Evolutionary conservation across 2,888 invertebrate genomes (phyloP).

Genomic region (Lepas anatifera): DNA sequence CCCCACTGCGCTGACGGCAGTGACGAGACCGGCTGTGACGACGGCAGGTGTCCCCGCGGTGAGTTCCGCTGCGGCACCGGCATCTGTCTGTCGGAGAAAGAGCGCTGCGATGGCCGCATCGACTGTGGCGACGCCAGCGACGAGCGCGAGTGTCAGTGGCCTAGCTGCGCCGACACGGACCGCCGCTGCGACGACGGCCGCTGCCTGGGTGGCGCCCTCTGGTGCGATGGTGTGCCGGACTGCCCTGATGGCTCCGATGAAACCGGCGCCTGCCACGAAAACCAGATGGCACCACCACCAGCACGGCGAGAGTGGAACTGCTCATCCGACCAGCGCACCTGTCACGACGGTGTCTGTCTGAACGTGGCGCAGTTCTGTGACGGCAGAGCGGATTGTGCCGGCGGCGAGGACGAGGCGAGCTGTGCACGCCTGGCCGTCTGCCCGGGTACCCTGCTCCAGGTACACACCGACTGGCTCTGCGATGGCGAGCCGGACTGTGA

Average conservation of each 20-base stretch:
- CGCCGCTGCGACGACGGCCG: constrained; percentile 23
- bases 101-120: constrained; percentile 58
- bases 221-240: constrained; percentile 67
- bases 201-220: constrained; percentile 38
- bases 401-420: not conserved
- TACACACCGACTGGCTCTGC: not conserved
- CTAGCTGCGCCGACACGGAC: constrained; percentile 42
- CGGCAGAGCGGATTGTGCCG: not conserved
- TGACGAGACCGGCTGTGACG: constrained; percentile 3
- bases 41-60: too few species aligned
- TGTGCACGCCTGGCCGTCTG: not conserved
- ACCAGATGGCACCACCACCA: too few species aligned
- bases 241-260: constrained; percentile 49
- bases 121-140: constrained; percentile 73
- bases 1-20: constrained; percentile 5
- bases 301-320: too few species aligned
- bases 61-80: constrained; percentile 18
- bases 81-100: constrained; percentile 15
- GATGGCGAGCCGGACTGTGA: constrained; percentile 22
- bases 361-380: constrained; percentile 24
- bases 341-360: constrained; percentile 21
- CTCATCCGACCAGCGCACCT: not conserved
- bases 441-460: not conserved
- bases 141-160: constrained; percentile 40
- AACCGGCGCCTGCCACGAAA: constrained; percentile 24